These are phyloP conservation scores for Himalopsyche japonica DNA, from an alignment of 2,888 invertebrate genomes.

Conservation along the genomic window DNA sequence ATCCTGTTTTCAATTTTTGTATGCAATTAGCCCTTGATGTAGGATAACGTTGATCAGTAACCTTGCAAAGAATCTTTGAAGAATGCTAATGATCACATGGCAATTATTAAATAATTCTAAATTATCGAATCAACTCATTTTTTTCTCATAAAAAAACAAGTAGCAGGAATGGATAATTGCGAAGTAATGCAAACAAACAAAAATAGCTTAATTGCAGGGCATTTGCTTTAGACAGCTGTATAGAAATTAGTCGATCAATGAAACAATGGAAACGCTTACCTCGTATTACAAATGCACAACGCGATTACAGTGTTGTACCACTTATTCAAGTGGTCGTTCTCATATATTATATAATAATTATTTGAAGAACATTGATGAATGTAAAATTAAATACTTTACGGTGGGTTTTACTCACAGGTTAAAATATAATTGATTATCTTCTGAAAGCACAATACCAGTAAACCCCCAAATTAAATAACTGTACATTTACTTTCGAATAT, in stretches of 20 bases:
- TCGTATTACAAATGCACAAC: background rate
- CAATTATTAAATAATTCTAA: background rate
- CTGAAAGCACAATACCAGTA: too few relatives aligned
- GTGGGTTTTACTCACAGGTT: too few relatives aligned
- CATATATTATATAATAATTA: too few relatives aligned
- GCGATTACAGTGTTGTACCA: too few relatives aligned
- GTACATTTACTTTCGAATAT: too few relatives aligned
- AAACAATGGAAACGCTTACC: background rate
- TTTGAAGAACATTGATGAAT: too few relatives aligned
- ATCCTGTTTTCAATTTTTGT: too few relatives aligned
- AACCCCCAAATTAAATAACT: too few relatives aligned
- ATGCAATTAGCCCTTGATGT: too few relatives aligned
- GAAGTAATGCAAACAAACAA: slow-evolving; percentile 9
- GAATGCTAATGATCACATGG: slow-evolving; percentile 9
- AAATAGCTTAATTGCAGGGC: slow-evolving; percentile 11
- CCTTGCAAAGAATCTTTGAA: background rate
- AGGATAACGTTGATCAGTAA: background rate
- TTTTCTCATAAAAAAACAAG: background rate
- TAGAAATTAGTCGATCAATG: background rate
- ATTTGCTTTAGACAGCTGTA: background rate
- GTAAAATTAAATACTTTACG: too few relatives aligned
- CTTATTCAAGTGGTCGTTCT: too few relatives aligned
- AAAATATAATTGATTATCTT: too few relatives aligned
- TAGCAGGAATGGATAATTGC: background rate
- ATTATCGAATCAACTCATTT: slow-evolving; percentile 8